Conservation (phyloP, 2,113 vertebrate species). For the Passer domesticus region DNA sequence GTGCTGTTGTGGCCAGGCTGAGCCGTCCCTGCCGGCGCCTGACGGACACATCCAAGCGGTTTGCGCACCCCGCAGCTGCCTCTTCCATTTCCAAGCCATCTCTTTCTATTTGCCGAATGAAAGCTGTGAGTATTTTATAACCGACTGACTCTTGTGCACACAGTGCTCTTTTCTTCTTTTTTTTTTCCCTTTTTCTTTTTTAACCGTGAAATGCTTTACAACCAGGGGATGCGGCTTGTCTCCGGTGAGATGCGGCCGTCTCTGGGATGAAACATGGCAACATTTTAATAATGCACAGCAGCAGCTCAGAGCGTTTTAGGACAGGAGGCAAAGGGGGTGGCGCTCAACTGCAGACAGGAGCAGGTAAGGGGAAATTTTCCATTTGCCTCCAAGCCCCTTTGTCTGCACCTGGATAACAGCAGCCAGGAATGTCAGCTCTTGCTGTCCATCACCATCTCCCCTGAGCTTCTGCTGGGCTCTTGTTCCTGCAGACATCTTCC, state of each 20-base stretch:
- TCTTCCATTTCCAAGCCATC: neutral
- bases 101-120: neutral
- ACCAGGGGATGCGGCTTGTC: neutral
- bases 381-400: neutral
- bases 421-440: neutral
- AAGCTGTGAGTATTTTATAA: conserved; percentile 18
- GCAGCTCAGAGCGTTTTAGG: conserved; percentile 16
- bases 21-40: rapidly evolving
- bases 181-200: neutral
- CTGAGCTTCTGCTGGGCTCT: neutral
- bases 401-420: neutral
- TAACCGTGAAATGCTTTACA: neutral
- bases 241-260: neutral
- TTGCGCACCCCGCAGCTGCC: rapidly evolving
- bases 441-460: neutral
- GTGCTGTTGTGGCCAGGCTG: neutral
- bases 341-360: neutral
- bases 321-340: neutral
- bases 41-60: rapidly evolving
- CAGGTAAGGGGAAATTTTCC: neutral
- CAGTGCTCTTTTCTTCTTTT: neutral
- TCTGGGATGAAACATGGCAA: conserved; percentile 37
- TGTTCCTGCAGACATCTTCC: neutral
- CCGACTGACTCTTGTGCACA: rapidly evolving
- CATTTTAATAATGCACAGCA: conserved; percentile 47